Evolutionary conservation across 2,797 vertebrate species (phyloP).

Genomic region (Tamandua tetradactyla): DNA sequence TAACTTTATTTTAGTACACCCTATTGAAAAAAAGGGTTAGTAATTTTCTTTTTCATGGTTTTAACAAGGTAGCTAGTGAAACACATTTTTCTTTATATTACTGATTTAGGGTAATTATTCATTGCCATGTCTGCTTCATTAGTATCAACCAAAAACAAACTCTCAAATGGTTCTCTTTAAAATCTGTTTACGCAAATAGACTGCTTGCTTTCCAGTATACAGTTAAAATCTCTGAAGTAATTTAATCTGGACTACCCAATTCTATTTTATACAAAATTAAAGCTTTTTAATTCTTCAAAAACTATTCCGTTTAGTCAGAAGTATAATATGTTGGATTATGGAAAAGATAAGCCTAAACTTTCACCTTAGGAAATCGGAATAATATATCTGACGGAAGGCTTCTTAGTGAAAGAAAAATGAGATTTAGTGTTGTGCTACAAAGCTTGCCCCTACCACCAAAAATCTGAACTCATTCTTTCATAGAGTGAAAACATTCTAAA

Average conservation of each 20-base stretch:
- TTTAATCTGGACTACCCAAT: not conserved
- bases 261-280: slow-evolving; percentile 45
- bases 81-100: slow-evolving; percentile 3
- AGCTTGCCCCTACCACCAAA: not conserved
- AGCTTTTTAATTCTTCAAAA: slow-evolving; percentile 12
- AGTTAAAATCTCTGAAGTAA: not conserved
- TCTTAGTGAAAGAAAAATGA: not conserved
- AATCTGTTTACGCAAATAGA: not conserved
- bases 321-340: not conserved
- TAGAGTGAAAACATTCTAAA: not conserved
- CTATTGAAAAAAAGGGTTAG: slow-evolving; percentile 14
- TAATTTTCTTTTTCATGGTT: not conserved
- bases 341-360: not conserved
- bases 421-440: not conserved
- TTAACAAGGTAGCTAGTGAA: not conserved
- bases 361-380: not conserved
- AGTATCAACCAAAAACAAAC: not conserved
- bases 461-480: not conserved
- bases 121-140: not conserved
- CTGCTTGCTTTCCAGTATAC: not conserved
- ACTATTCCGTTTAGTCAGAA: not conserved
- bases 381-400: slow-evolving; percentile 6
- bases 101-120: not conserved
- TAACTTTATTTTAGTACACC: slow-evolving; percentile 22
- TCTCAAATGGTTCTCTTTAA: not conserved